phyloP scores from a whole-genome alignment of 2,888 invertebrate genomes.

The Drosophila fungiperda region DNA sequence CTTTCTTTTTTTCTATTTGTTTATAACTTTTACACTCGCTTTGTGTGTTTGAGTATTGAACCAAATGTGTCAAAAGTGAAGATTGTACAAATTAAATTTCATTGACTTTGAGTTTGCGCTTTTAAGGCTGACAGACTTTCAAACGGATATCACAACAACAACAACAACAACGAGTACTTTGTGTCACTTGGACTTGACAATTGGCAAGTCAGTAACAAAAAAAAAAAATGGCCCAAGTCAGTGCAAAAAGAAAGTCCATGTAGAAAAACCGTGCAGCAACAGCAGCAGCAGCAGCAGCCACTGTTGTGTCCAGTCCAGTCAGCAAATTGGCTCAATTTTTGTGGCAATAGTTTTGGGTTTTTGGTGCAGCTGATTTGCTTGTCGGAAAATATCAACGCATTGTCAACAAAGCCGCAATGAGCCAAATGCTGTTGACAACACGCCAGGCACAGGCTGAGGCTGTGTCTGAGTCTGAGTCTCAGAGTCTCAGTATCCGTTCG shows the following conservation, averaged over 20 bases:
- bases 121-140: constrained; percentile 34
- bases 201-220: constrained; percentile 25
- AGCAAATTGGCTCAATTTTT: constrained; percentile 73
- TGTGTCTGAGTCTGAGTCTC: constrained; percentile 7
- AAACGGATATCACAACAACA: constrained; percentile 19
- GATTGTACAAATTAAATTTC: constrained; percentile 46
- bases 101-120: constrained; percentile 33
- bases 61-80: constrained; percentile 48
- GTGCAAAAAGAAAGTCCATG: constrained; percentile 77
- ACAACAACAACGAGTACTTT: constrained; percentile 41
- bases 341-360: constrained; percentile 45
- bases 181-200: constrained; percentile 65
- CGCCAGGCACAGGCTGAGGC: constrained; percentile 40
- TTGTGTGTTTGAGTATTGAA: constrained; percentile 11
- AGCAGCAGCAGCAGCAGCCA: constrained; percentile 15
- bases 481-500: constrained; percentile 31
- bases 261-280: constrained; percentile 29
- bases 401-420: constrained; percentile 63
- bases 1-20: background rate
- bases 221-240: constrained; percentile 17
- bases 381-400: constrained; percentile 82
- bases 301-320: constrained; percentile 23
- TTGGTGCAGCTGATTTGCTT: constrained; percentile 70
- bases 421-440: constrained; percentile 68
- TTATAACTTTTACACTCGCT: background rate